phyloP scores from a whole-genome alignment of 1,140 invertebrate genomes.

The Rhyacophila brunnea region DNA sequence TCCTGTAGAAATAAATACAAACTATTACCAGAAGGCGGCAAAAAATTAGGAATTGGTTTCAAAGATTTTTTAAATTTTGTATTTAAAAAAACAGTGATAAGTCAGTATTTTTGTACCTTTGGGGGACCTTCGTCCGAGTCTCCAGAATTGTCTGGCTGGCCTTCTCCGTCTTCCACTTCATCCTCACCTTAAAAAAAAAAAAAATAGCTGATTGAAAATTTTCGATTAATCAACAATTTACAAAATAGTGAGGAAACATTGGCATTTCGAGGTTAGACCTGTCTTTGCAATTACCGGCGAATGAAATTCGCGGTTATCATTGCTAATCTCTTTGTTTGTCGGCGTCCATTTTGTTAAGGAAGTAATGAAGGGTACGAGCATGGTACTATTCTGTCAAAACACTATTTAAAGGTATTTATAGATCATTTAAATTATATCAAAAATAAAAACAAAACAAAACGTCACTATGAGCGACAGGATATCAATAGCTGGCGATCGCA shows the following conservation, averaged over 20 bases:
- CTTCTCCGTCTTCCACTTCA: constrained; percentile 62
- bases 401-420: constrained; percentile 30
- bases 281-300: constrained; percentile 14
- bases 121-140: constrained; percentile 69
- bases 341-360: constrained; percentile 70
- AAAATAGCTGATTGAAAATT: background rate
- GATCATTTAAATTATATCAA: constrained; percentile 21
- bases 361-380: constrained; percentile 51
- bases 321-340: constrained; percentile 67
- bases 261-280: constrained; percentile 21
- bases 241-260: too few species aligned
- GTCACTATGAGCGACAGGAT: background rate
- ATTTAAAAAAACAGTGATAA: background rate
- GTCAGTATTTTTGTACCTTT: constrained; percentile 44
- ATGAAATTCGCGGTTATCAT: constrained; percentile 32
- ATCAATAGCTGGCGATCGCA: constrained; percentile 10
- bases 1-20: constrained; percentile 51
- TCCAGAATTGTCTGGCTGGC: constrained; percentile 66
- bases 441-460: constrained; percentile 21
- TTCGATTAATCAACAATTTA: background rate
- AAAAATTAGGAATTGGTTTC: background rate
- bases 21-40: background rate
- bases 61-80: background rate
- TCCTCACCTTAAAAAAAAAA: constrained; percentile 59
- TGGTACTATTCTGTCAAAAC: constrained; percentile 30